Percentiles rank a stretch among this genome's conserved stretches.
Evolutionary conservation across 2,113 vertebrate species (phyloP).

Genomic region (Indicator maculatus): DNA sequence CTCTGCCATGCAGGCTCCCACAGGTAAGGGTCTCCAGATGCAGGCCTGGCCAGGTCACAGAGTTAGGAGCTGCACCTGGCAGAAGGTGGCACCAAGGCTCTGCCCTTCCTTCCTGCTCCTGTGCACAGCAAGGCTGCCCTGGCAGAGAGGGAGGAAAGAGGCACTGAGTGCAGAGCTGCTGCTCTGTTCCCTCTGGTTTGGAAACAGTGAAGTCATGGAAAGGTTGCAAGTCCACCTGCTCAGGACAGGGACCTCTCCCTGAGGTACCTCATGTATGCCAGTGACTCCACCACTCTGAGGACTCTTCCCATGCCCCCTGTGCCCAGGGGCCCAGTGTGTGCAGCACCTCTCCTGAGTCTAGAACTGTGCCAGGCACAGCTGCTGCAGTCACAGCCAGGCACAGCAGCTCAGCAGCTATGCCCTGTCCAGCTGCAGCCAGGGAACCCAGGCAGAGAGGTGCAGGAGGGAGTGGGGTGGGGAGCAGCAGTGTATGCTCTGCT

Average conservation of each 20-base stretch:
- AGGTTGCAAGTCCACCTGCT: not conserved
- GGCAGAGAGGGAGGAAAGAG: not conserved
- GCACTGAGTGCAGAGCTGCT: not conserved
- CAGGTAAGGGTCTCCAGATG: conserved; percentile 80
- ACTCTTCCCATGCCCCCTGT: accelerated
- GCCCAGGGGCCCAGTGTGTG: accelerated
- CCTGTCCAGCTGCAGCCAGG: not conserved
- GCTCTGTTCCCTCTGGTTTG: not conserved
- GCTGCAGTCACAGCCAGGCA: not conserved
- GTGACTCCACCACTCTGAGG: not conserved
- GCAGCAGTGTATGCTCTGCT: not conserved
- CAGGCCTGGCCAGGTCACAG: not conserved
- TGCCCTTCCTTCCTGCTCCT: not conserved
- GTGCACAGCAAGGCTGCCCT: not conserved
- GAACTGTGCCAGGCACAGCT: not conserved
- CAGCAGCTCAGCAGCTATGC: not conserved
- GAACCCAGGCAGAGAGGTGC: not conserved
- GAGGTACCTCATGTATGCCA: not conserved
- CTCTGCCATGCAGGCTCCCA: conserved; percentile 95
- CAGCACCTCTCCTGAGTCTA: not conserved
- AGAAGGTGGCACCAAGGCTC: accelerated
- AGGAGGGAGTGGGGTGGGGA: not conserved
- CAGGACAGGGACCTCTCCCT: not conserved
- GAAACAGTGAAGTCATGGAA: not conserved
- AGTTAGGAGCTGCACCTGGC: not conserved